Conservation (phyloP, 2,113 vertebrate species). For the Eulemur rufifrons region DNA sequence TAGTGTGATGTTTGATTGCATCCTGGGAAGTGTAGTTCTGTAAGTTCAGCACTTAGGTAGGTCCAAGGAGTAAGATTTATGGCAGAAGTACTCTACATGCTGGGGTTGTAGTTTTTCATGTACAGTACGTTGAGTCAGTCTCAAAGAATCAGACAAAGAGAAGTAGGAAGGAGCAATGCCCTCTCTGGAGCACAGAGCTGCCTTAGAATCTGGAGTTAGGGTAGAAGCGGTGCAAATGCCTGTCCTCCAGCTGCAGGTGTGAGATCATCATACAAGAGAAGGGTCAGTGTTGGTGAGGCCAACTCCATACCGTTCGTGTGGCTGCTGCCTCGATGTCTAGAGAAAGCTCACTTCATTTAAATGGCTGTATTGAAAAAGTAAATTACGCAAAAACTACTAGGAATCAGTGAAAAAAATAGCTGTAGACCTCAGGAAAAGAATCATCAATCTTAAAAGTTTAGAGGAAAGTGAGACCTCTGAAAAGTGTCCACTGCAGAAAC, state of each 20-base stretch:
- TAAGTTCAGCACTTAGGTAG: background rate
- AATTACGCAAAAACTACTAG: background rate
- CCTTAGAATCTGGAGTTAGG: background rate
- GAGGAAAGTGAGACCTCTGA: conserved; percentile 13
- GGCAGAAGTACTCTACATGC: background rate
- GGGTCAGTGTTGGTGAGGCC: background rate
- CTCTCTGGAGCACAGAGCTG: background rate
- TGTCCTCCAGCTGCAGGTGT: background rate
- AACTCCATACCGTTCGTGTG: background rate
- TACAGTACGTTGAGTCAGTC: background rate
- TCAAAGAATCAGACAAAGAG: background rate
- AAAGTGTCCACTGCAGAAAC: background rate
- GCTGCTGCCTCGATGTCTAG: background rate
- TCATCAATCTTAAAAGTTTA: background rate
- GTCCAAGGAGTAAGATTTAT: background rate
- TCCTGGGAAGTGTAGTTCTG: background rate
- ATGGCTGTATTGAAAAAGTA: background rate
- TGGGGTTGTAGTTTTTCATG: background rate
- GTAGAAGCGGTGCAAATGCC: background rate
- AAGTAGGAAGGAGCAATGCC: background rate
- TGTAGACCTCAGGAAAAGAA: background rate
- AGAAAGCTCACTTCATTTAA: background rate
- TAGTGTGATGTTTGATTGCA: background rate
- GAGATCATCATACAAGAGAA: background rate
- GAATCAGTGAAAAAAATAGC: background rate